Conservation (phyloP, 2,113 vertebrate species). For the Anas platyrhynchos region DNA sequence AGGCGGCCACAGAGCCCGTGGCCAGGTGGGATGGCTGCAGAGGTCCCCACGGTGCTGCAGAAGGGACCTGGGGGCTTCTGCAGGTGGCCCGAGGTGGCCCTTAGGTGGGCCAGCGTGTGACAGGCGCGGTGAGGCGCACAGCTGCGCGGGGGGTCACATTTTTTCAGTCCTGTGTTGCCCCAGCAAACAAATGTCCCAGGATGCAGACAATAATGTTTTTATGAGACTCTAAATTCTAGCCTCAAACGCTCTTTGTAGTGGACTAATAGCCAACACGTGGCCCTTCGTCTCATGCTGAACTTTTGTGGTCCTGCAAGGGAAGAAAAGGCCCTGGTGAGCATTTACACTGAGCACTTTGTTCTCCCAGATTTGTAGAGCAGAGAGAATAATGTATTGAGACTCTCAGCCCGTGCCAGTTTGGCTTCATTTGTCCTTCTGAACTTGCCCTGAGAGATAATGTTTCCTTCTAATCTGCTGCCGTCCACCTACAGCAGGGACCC, state of each 20-base stretch:
- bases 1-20: no score
- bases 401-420: conserved; percentile 71
- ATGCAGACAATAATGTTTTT: conserved; percentile 93
- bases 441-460: conserved; percentile 87
- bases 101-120: not conserved
- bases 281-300: conserved; percentile 86
- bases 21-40: not conserved
- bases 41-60: not conserved
- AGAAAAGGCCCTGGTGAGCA: conserved; percentile 76
- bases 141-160: conserved; percentile 77
- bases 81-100: not conserved
- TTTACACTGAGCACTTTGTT: conserved; percentile 86
- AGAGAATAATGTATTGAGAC: conserved; percentile 82
- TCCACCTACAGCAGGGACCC: conserved; percentile 80
- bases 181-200: conserved; percentile 86
- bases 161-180: conserved; percentile 81
- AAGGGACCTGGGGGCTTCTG: not conserved
- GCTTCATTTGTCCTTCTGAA: conserved; percentile 73
- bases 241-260: conserved; percentile 89
- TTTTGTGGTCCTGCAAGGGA: conserved; percentile 78
- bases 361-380: conserved; percentile 73
- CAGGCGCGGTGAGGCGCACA: not conserved
- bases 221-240: conserved; percentile 89
- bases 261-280: conserved; percentile 88
- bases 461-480: conserved; percentile 84